phyloP scores from a whole-genome alignment of 2,797 vertebrate species.

The Alfaro cultratus region DNA sequence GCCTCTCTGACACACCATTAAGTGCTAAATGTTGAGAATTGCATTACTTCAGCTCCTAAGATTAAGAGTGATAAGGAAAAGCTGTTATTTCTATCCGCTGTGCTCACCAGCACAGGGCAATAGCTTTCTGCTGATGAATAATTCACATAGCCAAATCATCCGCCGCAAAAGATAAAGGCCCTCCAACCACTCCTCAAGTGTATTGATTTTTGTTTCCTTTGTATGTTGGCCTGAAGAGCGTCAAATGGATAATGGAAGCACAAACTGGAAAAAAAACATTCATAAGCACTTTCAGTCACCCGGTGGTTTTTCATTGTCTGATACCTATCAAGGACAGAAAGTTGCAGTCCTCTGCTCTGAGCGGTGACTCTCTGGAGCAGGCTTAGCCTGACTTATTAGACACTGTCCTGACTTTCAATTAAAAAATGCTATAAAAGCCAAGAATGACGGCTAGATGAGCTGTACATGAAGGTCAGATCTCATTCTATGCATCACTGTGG shows the following conservation, averaged over 20 bases:
- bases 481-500: neutral
- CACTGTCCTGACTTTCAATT: neutral
- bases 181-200: conserved; percentile 87
- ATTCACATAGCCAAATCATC: conserved; percentile 92
- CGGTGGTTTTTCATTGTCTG: neutral
- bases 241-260: conserved; percentile 77
- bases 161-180: conserved; percentile 86
- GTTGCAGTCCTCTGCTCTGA: conserved; percentile 17
- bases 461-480: neutral
- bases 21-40: conserved; percentile 91
- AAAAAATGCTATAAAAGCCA: neutral
- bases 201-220: conserved; percentile 87
- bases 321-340: conserved; percentile 37
- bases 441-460: neutral
- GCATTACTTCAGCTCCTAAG: conserved; percentile 87
- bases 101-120: conserved; percentile 83
- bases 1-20: conserved; percentile 83
- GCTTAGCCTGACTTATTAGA: neutral
- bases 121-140: conserved; percentile 89
- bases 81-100: conserved; percentile 86
- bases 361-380: neutral
- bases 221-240: conserved; percentile 80
- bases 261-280: conserved; percentile 68
- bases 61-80: conserved; percentile 91
- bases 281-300: conserved; percentile 49